Evolutionary conservation across 2,113 vertebrate genomes (phyloP), one percentile per base, ranked within the genome.

Genomic region (Pygoscelis adeliae): DNA sequence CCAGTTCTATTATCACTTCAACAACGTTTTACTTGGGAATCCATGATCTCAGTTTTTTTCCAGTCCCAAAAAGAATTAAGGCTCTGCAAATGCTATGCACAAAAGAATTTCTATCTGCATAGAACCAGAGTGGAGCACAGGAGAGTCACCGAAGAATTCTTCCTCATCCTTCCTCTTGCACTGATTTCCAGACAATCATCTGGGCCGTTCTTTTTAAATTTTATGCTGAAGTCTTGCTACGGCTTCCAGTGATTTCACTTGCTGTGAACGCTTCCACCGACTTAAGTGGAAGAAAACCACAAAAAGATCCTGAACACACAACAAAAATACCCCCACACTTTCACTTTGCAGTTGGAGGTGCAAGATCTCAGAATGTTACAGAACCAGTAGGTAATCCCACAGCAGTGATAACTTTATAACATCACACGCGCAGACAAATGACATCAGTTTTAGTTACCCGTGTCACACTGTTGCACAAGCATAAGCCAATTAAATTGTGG

Each of bases 1-100:
- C 87, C 86, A 70, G 61, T 69, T 91, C 79, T 81, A 58, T 89
- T 95, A 91, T 70, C 55, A 44, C 69, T 81, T 74, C 56, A 76
- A 63, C 65, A 79, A 59, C 6, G 2, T 71, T 87, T 82, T 36
- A 61, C 47, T 84, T 87, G 77, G 77, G 94, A 96, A 97, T 77
- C 55, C 56, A 83, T 15, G 9, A 89, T 72, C 66, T 87, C 62
- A 52, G 23, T 71, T 40, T 58, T 84, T 81, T 80, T 81, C 63
- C 76, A 78, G 53, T 53, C 49, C 40, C 56, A 5, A 9, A 38
- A 84, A 85, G 32, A 77, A 83, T 46, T 58, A 65, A 80, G 55
- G 52, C 32, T 84, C 61, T 70, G 61, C 40, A 90, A 84, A 67
- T 69, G n/a, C 36, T 79, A 69, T 2, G 15, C 46, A 65, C 17